These are phyloP conservation scores for Loripinus fragilis DNA, from an alignment of 2,888 invertebrate genomes.

Conservation along the genomic window DNA sequence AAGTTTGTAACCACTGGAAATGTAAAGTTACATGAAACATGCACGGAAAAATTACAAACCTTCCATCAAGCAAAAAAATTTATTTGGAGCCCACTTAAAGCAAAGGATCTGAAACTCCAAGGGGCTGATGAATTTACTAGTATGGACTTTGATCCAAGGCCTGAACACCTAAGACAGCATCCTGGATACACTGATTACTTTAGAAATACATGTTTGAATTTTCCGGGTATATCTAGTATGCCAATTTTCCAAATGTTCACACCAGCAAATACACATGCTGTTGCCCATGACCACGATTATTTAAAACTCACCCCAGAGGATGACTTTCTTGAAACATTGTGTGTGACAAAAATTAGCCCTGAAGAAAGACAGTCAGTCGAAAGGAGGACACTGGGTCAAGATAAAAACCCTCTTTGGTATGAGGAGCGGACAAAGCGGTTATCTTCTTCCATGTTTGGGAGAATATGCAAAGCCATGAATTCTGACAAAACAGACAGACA, in stretches of 20 bases:
- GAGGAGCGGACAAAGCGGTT: conserved; percentile 20
- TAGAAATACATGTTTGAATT: conserved; percentile 23
- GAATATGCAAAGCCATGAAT: conserved; percentile 19
- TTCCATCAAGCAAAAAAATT: conserved; percentile 26
- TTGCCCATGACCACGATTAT: conserved; percentile 31
- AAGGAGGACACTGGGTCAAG: conserved; percentile 28
- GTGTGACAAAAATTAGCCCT: conserved; percentile 5
- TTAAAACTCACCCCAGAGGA: conserved; percentile 10
- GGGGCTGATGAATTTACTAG: conserved; percentile 5
- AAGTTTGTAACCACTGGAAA: background rate
- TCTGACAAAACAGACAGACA: conserved; percentile 9
- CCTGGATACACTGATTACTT: background rate
- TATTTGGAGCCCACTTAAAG: conserved; percentile 30
- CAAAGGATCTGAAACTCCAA: conserved; percentile 5
- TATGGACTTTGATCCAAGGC: conserved; percentile 29
- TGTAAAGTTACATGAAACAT: conserved; percentile 20
- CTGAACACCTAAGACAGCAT: background rate
- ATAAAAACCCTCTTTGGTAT: conserved; percentile 8
- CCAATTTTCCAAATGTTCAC: conserved; percentile 12
- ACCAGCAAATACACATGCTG: conserved; percentile 23
- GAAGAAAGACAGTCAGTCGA: conserved; percentile 13
- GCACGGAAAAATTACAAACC: conserved; percentile 38
- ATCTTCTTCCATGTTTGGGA: conserved; percentile 25
- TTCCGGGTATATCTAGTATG: conserved; percentile 20
- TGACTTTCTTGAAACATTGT: background rate